Evolutionary conservation across 2,888 invertebrate genomes (phyloP).

Genomic region (Ormia ochracea): DNA sequence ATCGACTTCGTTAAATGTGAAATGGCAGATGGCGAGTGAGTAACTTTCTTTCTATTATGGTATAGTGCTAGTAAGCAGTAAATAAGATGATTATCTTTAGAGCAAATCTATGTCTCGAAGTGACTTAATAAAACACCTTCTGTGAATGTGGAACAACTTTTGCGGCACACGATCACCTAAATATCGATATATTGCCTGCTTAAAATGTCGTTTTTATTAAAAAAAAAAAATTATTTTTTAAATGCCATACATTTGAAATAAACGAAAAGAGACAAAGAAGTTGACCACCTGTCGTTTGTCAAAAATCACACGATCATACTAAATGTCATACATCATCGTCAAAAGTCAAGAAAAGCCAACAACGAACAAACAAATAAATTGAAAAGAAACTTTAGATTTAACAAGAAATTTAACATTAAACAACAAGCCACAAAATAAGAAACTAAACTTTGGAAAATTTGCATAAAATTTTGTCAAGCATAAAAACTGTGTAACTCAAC

Average conservation of each 20-base stretch:
- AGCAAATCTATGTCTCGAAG: no score
- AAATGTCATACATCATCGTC: slow-evolving; percentile 61
- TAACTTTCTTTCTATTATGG: no score
- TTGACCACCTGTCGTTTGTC: slow-evolving; percentile 60
- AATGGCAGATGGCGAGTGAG: no score
- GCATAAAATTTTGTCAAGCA: slow-evolving; percentile 28
- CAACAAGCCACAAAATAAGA: not conserved
- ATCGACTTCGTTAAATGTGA: no score
- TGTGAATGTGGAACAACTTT: no score
- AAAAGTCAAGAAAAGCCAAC: slow-evolving; percentile 28
- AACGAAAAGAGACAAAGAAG: not conserved
- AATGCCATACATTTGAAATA: slow-evolving; percentile 24
- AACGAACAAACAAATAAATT: slow-evolving; percentile 2
- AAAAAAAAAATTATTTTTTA: not conserved
- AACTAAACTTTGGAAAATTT: slow-evolving; percentile 32
- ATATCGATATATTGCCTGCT: not conserved
- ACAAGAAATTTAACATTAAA: slow-evolving; percentile 47
- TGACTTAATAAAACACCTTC: no score
- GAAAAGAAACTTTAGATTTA: slow-evolving; percentile 19
- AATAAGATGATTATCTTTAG: no score
- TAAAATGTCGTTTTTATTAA: not conserved
- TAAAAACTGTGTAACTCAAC: slow-evolving; percentile 18
- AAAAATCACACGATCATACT: slow-evolving; percentile 63
- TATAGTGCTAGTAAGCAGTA: no score
- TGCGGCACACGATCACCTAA: no score